Conservation (phyloP, 2,113 vertebrate species). For the Argyrosomus japonicus region DNA sequence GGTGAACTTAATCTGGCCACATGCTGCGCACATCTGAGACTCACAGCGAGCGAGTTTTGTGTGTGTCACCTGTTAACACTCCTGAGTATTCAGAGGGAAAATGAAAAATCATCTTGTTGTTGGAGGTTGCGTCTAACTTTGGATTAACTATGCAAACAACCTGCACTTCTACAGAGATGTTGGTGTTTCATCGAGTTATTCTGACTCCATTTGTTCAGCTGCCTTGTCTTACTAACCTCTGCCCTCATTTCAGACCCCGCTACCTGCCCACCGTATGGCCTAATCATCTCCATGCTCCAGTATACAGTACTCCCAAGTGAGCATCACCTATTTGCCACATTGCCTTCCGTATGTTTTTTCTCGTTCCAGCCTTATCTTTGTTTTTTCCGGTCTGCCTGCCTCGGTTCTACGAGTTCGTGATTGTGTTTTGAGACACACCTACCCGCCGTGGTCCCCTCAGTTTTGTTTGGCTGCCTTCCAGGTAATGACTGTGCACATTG, state of each 20-base stretch:
- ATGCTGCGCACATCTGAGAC: conserved; percentile 22
- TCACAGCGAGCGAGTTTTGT: neutral
- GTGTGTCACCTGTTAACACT: neutral
- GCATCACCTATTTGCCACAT: too few relatives aligned
- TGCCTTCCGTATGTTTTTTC: neutral
- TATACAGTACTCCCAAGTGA: too few relatives aligned
- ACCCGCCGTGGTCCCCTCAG: neutral
- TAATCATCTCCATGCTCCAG: too few relatives aligned
- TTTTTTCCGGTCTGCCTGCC: neutral
- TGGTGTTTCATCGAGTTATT: neutral
- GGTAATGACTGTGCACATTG: neutral
- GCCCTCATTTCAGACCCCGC: too few relatives aligned
- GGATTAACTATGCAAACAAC: neutral
- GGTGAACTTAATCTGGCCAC: neutral
- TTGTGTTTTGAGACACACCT: neutral
- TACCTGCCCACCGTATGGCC: neutral
- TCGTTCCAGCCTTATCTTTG: neutral
- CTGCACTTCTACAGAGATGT: neutral
- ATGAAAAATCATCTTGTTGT: neutral
- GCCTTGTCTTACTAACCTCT: neutral
- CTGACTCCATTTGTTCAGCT: neutral
- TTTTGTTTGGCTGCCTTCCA: neutral
- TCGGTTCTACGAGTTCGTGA: neutral
- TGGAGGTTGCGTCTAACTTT: neutral
- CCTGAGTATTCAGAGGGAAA: neutral